Evolutionary conservation across 2,888 invertebrate genomes (phyloP).

Genomic region (Drosophila neutralis): DNA sequence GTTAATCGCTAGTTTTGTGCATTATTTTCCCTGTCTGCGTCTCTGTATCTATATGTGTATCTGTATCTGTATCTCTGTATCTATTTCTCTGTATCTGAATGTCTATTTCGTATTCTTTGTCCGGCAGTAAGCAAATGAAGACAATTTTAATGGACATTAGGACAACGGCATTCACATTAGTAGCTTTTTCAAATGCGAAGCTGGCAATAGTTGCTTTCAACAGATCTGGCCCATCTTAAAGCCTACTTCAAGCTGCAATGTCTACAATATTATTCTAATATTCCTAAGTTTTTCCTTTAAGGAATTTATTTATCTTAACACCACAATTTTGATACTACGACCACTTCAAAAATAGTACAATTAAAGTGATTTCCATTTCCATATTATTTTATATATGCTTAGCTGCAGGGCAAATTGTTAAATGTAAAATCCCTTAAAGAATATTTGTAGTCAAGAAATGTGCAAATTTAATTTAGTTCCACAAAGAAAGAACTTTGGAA

Average conservation of each 20-base stretch:
- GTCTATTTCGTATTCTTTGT: constrained; percentile 51
- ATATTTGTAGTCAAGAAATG: background rate
- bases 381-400: background rate
- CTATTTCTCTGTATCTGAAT: constrained; percentile 19
- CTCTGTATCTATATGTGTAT: constrained; percentile 1
- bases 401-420: background rate
- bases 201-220: constrained; percentile 14
- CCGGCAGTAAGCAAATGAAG: constrained; percentile 76
- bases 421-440: background rate
- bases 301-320: too few relatives aligned
- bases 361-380: background rate
- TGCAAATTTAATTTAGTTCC: background rate
- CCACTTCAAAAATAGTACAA: background rate
- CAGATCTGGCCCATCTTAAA: background rate
- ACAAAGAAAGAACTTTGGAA: background rate
- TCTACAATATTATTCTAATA: background rate
- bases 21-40: constrained; percentile 46
- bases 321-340: background rate
- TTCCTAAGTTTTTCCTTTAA: background rate
- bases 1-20: constrained; percentile 76
- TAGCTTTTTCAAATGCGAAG: constrained; percentile 40
- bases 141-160: constrained; percentile 75
- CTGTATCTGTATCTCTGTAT: constrained; percentile 4
- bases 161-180: constrained; percentile 68
- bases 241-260: background rate